A percentile compares a stretch with the other conserved stretches of the same genome.
phyloP scores from a whole-genome alignment of 1,140 invertebrate species.

The Drosophila trapezifrons region DNA sequence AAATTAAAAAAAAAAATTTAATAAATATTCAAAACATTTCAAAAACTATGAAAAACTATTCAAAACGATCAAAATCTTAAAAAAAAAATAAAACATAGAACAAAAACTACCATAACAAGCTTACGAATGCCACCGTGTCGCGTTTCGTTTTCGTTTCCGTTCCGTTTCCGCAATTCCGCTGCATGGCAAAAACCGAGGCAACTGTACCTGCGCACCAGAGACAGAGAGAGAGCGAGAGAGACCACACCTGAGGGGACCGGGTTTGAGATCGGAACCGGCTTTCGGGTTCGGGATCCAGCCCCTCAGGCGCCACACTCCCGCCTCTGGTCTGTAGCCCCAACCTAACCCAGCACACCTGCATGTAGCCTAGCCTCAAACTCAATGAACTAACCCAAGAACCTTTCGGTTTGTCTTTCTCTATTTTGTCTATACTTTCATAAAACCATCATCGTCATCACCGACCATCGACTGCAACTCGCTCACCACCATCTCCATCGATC shows the following conservation, averaged over 20 bases:
- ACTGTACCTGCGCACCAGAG: slow-evolving; percentile 25
- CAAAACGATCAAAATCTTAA: not conserved
- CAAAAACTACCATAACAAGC: not conserved
- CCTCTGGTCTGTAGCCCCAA: slow-evolving; percentile 3
- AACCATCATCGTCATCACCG: slow-evolving; percentile 18
- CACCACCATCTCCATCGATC: slow-evolving; percentile 34
- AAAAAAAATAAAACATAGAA: not conserved
- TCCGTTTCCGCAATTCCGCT: slow-evolving; percentile 24
- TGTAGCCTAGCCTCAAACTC: slow-evolving; percentile 23
- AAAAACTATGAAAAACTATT: not conserved
- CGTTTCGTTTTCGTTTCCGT: slow-evolving; percentile 10
- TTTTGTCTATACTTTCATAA: slow-evolving; percentile 60
- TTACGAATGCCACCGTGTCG: slow-evolving; percentile 28
- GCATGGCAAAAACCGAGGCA: slow-evolving; percentile 34
- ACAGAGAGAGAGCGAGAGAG: not conserved
- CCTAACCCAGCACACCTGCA: slow-evolving; percentile 26
- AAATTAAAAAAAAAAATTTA: too few relatives aligned
- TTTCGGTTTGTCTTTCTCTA: slow-evolving; percentile 45
- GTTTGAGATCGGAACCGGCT: not conserved
- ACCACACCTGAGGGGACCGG: not conserved
- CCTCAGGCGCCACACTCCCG: not conserved
- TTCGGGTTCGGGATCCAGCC: not conserved
- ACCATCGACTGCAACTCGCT: slow-evolving; percentile 32
- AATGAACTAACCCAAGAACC: slow-evolving; percentile 37
- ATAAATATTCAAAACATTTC: too few relatives aligned